Evolutionary conservation across 1,140 invertebrate genomes (phyloP).

Genomic region (Zaprionus vittiger): DNA sequence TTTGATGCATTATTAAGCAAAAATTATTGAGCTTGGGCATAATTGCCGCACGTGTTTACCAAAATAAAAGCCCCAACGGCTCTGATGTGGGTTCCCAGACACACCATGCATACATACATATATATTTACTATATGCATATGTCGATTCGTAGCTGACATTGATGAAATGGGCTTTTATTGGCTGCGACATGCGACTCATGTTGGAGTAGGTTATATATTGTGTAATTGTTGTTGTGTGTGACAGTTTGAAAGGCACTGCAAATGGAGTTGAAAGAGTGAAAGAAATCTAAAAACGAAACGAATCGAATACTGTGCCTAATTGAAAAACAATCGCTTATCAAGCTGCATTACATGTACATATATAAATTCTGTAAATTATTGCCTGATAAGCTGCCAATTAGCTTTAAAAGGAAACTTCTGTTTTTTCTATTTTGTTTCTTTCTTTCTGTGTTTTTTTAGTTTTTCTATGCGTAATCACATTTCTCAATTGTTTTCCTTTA

Average conservation of each 20-base stretch:
- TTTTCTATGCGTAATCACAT: conserved; percentile 14
- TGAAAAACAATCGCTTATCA: conserved; percentile 18
- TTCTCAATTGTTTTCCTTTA: conserved; percentile 13
- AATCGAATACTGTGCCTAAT: conserved; percentile 9
- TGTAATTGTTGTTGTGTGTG: conserved; percentile 60
- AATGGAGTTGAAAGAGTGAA: conserved; percentile 35
- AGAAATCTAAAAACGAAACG: conserved; percentile 10
- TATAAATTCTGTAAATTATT: background rate
- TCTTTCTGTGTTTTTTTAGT: background rate
- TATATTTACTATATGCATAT: conserved; percentile 16
- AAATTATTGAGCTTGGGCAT: conserved; percentile 60
- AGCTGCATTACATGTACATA: background rate
- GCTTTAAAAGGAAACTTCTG: background rate
- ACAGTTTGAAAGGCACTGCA: conserved; percentile 50
- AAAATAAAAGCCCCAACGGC: conserved; percentile 32
- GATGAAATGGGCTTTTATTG: conserved; percentile 76
- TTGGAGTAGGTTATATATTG: conserved; percentile 46
- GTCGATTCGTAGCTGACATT: conserved; percentile 56
- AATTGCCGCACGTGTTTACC: conserved; percentile 70
- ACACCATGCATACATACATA: conserved; percentile 40
- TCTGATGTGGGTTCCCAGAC: conserved; percentile 60
- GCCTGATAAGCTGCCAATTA: conserved; percentile 23
- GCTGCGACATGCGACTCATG: conserved; percentile 44
- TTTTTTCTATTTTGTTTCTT: background rate
- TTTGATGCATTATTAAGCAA: conserved; percentile 60